These are phyloP conservation scores for Prionailurus bengalensis DNA, from an alignment of 2,113 vertebrate genomes.

Conservation along the genomic window DNA sequence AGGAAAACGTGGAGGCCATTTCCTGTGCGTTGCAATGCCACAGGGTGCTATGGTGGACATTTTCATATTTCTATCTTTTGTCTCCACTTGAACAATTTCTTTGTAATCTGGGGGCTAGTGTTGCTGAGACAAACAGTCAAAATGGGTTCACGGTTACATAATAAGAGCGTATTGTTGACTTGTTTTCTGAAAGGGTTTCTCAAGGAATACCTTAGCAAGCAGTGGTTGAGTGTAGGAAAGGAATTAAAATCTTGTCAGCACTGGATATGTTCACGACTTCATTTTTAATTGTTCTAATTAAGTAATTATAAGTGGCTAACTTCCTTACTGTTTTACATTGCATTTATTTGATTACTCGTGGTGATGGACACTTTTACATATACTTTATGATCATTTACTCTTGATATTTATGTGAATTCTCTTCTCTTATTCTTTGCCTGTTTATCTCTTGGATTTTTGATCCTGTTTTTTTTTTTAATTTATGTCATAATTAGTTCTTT, in stretches of 20 bases:
- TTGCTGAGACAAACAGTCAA: not conserved
- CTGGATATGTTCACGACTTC: not conserved
- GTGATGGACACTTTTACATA: not conserved
- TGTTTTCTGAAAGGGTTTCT: conserved; percentile 26
- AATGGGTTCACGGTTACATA: not conserved
- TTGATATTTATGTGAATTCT: not conserved
- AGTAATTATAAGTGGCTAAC: not conserved
- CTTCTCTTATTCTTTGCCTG: not conserved
- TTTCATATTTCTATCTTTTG: not conserved
- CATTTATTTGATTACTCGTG: not conserved
- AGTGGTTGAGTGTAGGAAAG: not conserved
- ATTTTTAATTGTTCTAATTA: not conserved
- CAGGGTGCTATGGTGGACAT: not conserved
- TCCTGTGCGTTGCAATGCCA: not conserved
- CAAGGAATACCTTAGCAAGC: not conserved
- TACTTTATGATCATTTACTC: not conserved
- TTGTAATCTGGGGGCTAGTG: not conserved
- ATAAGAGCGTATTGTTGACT: not conserved
- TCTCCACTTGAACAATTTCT: not conserved
- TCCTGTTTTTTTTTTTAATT: not conserved
- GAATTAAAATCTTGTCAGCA: not conserved
- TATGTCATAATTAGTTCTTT: conserved; percentile 55
- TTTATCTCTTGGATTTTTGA: not conserved
- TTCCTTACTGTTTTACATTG: not conserved
- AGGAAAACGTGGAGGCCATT: not conserved